Percentiles rank a stretch among this genome's conserved stretches.
These are phyloP conservation scores for Gallinago media DNA, from an alignment of 2,113 vertebrate species.

Conservation along the genomic window DNA sequence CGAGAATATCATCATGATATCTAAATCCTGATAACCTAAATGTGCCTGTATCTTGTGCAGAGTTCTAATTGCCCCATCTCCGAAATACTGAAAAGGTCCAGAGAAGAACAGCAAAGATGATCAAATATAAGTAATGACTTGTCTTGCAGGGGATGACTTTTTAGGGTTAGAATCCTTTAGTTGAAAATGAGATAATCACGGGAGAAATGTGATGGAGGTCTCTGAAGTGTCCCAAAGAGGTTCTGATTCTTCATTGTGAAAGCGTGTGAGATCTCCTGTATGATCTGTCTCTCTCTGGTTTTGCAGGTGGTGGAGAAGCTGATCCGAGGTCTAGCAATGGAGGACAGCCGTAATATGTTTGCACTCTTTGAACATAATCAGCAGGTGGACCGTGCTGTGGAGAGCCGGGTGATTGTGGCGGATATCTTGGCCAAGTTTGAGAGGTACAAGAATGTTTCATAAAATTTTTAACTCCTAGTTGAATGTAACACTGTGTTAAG, in stretches of 20 bases:
- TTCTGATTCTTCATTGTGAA: not conserved
- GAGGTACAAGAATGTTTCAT: conserved; percentile 44
- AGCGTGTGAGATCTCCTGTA: not conserved
- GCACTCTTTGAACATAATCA: conserved; percentile 76
- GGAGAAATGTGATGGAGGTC: not conserved
- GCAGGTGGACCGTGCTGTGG: conserved; percentile 71
- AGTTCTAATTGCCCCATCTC: not conserved
- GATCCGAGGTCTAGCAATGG: conserved; percentile 78
- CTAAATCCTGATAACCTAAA: not conserved
- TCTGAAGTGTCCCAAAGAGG: not conserved
- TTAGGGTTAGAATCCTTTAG: not conserved
- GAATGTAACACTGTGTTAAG: not conserved
- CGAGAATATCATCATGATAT: not conserved
- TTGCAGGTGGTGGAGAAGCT: conserved; percentile 78
- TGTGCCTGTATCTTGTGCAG: not conserved
- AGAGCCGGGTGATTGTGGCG: conserved; percentile 78
- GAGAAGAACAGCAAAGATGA: not conserved
- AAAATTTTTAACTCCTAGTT: not conserved
- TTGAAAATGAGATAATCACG: not conserved
- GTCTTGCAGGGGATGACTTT: not conserved
- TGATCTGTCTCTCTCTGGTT: not conserved
- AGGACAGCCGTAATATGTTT: conserved; percentile 79
- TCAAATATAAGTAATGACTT: not conserved
- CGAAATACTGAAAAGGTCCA: not conserved
- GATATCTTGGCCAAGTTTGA: conserved; percentile 80